Evolutionary conservation across 2,113 vertebrate species (phyloP), one percentile per base, ranked within the genome.

Genomic region (Phrynocephalus versicolor): DNA sequence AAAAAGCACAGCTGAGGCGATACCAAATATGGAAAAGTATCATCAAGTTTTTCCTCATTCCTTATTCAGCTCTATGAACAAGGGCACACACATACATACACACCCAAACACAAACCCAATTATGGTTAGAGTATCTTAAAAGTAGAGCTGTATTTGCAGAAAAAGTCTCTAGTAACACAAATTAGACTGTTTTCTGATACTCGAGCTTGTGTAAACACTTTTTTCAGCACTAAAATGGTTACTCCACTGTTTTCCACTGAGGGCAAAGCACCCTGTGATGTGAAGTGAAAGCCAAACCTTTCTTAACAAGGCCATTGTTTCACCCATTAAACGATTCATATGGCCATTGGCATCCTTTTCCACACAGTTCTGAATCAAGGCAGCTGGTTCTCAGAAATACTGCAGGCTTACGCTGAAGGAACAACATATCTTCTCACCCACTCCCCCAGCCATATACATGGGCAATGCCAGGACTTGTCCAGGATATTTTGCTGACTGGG

Each of bases 11-110:
- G 13, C 18, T 39, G 18, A 35, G 57, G 12, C 25, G 25, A 37
- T 79, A 57, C 58, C 35, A 37, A 25, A 79, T 3, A 73, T 16
- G 55, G n/a, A 77, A 78, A 90, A 88, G 76, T 51, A 71, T 3
- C 0, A 15, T 58, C 25, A 69, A 13, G 76, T 37, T 41, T 64
- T 81, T 13, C 25, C 14, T 30, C 41, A 8, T 62, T 76, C 57
- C 2, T 73, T 82, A 23, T 39, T 81, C 45, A 64, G 27, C 80
- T 78, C 19, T 88, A 81, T 57, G 16, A 8, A 18, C 0, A 1
- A 80, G 76, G n/a, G 55, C 51, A 76, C 18, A 41, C 5, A 41
- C 18, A n/a, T n/a, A n/a, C n/a, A n/a, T n/a, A n/a, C n/a, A n/a
- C n/a, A n/a, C n/a, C n/a, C n/a, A n/a, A 6, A 1, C 67, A 4